phyloP scores from a whole-genome alignment of 2,113 vertebrate genomes.

The Periophthalmus modestus region DNA sequence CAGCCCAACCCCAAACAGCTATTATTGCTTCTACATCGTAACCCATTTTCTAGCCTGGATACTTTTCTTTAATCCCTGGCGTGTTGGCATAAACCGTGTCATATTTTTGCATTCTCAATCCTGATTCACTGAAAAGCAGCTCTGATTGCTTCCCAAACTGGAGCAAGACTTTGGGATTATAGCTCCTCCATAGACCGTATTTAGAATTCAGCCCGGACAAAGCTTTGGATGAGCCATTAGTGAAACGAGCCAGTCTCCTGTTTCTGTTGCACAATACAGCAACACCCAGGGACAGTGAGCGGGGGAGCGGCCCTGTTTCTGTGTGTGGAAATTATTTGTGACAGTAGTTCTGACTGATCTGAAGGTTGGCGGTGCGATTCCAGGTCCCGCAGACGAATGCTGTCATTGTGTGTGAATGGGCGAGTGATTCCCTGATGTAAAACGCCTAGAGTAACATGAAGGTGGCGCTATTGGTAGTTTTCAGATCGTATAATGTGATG shows the following conservation, averaged over 20 bases:
- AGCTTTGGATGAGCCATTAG: conserved; percentile 42
- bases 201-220: conserved; percentile 38
- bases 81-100: conserved; percentile 9
- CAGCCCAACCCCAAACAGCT: neutral
- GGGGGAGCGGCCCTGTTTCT: conserved; percentile 23
- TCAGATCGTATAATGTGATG: too few relatives aligned
- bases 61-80: neutral
- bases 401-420: too few relatives aligned
- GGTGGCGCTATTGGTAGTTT: too few relatives aligned
- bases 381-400: too few relatives aligned
- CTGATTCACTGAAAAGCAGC: conserved; percentile 27
- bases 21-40: neutral
- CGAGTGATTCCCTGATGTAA: too few relatives aligned
- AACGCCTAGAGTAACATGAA: too few relatives aligned
- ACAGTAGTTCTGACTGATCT: too few relatives aligned
- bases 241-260: conserved; percentile 32
- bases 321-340: conserved; percentile 42
- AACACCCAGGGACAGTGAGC: conserved; percentile 17
- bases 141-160: conserved; percentile 32
- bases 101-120: conserved; percentile 14
- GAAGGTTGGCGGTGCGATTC: too few relatives aligned
- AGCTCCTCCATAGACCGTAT: conserved; percentile 34
- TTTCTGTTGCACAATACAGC: conserved; percentile 27
- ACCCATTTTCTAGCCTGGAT: neutral
- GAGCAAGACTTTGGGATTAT: conserved; percentile 49